These are phyloP conservation scores for Bombus picipes DNA, from an alignment of 1,140 invertebrate genomes.

Conservation along the genomic window DNA sequence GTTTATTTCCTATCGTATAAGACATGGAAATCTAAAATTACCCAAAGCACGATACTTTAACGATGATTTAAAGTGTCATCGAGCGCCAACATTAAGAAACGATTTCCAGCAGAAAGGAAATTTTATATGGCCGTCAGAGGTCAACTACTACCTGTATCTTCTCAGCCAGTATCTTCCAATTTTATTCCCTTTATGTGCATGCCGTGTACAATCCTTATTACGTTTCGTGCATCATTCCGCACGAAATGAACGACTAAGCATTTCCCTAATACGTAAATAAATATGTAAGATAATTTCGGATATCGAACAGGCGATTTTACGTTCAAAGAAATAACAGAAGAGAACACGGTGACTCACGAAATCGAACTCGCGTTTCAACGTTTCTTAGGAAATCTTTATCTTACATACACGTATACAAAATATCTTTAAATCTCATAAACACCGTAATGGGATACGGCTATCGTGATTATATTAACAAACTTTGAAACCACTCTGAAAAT, in stretches of 20 bases:
- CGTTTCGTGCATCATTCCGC: neutral
- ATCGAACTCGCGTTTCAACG: no score
- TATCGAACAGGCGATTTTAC: neutral
- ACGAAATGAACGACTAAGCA: constrained; percentile 1
- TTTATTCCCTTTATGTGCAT: neutral
- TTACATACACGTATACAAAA: no score
- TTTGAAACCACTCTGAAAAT: no score
- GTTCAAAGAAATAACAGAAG: neutral
- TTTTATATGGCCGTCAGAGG: neutral
- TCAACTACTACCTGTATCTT: constrained; percentile 10
- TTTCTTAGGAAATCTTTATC: no score
- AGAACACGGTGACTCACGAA: no score
- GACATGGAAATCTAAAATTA: neutral
- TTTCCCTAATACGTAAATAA: constrained; percentile 1
- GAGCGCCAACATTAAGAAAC: neutral
- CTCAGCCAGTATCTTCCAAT: neutral
- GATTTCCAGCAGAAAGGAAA: neutral
- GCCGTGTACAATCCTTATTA: neutral
- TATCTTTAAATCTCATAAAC: no score
- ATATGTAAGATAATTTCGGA: neutral
- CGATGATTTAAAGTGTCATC: neutral
- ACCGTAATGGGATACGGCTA: no score
- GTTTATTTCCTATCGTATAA: neutral
- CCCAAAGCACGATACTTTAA: no score
- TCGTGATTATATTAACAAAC: no score